These are phyloP conservation scores for Cydia splendana DNA, from an alignment of 1,140 invertebrate genomes.

Conservation along the genomic window DNA sequence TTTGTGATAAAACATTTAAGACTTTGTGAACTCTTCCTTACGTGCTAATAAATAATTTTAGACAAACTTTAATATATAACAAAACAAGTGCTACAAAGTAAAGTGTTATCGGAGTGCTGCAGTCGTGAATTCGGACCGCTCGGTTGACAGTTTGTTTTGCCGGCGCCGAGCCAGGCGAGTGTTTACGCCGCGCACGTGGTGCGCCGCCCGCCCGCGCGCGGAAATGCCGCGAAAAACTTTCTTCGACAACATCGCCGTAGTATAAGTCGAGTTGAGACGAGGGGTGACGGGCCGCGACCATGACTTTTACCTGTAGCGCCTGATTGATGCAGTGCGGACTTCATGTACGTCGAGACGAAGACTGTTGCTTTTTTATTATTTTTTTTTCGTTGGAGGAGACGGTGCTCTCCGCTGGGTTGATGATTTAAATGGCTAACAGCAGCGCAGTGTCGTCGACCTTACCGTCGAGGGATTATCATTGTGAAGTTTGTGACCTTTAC, in stretches of 20 bases:
- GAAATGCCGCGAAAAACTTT: constrained; percentile 76
- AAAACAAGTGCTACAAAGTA: constrained; percentile 17
- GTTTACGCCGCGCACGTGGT: constrained; percentile 76
- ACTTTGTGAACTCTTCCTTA: constrained; percentile 34
- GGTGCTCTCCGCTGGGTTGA: constrained; percentile 70
- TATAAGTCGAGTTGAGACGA: constrained; percentile 53
- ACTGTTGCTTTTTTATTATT: constrained; percentile 73
- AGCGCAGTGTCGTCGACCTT: constrained; percentile 74
- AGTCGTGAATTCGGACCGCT: constrained; percentile 46
- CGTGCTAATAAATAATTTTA: constrained; percentile 1
- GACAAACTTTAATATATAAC: constrained; percentile 5
- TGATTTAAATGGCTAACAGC: constrained; percentile 80
- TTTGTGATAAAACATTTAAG: constrained; percentile 61
- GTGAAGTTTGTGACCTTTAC: constrained; percentile 86
- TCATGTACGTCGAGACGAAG: constrained; percentile 66
- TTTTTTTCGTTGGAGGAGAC: constrained; percentile 77
- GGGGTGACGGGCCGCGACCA: constrained; percentile 56
- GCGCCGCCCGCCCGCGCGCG: constrained; percentile 58
- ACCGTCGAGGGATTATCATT: constrained; percentile 81
- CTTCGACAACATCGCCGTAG: constrained; percentile 64
- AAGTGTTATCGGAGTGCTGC: constrained; percentile 28
- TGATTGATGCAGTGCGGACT: constrained; percentile 55
- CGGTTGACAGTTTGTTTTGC: constrained; percentile 34
- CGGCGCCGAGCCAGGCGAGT: constrained; percentile 44
- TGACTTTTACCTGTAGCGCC: constrained; percentile 67